These are phyloP conservation scores for Eupithecia exiguata DNA, from an alignment of 2,888 invertebrate genomes.

Conservation along the genomic window DNA sequence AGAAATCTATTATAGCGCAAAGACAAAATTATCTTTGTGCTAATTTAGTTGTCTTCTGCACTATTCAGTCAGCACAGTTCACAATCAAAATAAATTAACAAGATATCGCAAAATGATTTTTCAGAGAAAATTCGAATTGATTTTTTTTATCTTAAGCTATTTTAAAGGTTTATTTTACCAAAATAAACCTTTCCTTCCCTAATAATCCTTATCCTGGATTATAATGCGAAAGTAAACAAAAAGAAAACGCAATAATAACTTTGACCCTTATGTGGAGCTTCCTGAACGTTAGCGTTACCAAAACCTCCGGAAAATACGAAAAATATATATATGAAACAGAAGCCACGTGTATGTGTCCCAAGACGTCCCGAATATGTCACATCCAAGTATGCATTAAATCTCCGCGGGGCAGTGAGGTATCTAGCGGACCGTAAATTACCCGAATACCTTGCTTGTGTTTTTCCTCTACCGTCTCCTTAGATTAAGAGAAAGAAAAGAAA, in stretches of 20 bases:
- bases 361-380: conserved; percentile 31
- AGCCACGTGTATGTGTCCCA: conserved; percentile 16
- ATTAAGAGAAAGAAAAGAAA: conserved; percentile 3
- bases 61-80: not conserved
- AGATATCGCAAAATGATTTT: not conserved
- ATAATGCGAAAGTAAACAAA: not conserved
- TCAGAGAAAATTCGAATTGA: not conserved
- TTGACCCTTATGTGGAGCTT: not conserved
- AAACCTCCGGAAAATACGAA: conserved; percentile 2
- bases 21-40: not conserved
- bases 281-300: not conserved
- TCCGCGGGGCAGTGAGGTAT: conserved; percentile 27
- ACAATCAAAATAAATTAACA: not conserved
- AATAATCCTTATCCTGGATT: not conserved
- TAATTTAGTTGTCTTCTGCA: not conserved
- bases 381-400: conserved; percentile 35
- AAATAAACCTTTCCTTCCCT: not conserved
- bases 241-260: not conserved
- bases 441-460: conserved; percentile 24
- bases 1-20: not conserved
- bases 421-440: conserved; percentile 30
- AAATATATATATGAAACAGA: conserved; percentile 17
- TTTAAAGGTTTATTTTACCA: too few relatives aligned
- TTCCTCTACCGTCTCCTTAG: conserved; percentile 9
- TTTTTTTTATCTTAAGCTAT: not conserved